Evolutionary conservation across 2,888 invertebrate species (phyloP).

Genomic region (Polyploca ridens): DNA sequence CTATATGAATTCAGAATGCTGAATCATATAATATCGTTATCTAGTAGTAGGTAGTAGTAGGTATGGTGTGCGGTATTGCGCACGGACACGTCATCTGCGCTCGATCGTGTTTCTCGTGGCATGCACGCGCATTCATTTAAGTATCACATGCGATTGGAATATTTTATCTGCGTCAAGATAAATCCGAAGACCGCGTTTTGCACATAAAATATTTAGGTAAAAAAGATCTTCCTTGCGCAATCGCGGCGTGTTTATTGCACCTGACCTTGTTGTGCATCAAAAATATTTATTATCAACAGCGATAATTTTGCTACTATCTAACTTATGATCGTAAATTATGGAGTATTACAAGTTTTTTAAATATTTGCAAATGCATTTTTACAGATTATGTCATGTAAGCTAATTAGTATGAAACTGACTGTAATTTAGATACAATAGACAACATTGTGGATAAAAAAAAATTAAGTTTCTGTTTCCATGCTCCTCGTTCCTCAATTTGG

Average conservation of each 20-base stretch:
- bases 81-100: slow-evolving; percentile 43
- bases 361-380: too few relatives aligned
- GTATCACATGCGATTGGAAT: slow-evolving; percentile 56
- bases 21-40: slow-evolving; percentile 21
- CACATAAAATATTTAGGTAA: neutral
- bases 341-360: too few relatives aligned
- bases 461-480: too few relatives aligned
- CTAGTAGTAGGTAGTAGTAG: slow-evolving; percentile 21
- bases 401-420: too few relatives aligned
- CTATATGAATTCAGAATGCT: too few relatives aligned
- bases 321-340: too few relatives aligned
- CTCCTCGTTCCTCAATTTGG: too few relatives aligned
- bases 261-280: neutral
- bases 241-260: neutral
- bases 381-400: too few relatives aligned
- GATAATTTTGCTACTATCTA: too few relatives aligned
- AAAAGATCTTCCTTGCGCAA: neutral
- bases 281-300: too few relatives aligned
- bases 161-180: slow-evolving; percentile 33
- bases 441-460: too few relatives aligned
- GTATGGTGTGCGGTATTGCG: slow-evolving; percentile 35
- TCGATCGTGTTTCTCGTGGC: slow-evolving; percentile 59
- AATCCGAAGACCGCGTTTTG: neutral
- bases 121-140: slow-evolving; percentile 58
- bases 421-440: too few relatives aligned